A percentile compares a stretch with the other conserved stretches of the same genome.
These are phyloP conservation scores for mouse (Mus musculus) DNA, from an alignment of 2,113 vertebrate species.

Conservation along the genomic window DNA sequence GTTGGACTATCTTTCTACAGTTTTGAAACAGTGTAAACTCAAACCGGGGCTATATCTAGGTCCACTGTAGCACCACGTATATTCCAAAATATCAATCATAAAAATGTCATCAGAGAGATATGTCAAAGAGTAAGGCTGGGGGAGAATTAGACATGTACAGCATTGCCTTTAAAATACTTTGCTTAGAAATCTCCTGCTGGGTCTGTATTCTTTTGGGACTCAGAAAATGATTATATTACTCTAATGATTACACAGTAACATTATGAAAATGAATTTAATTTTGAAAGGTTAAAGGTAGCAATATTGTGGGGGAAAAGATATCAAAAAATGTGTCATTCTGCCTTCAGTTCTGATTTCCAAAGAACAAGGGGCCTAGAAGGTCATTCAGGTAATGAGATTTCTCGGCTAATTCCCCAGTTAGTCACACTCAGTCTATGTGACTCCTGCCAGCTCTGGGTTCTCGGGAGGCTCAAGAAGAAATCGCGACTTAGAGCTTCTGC, in stretches of 20 bases:
- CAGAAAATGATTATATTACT: slow-evolving; percentile 57
- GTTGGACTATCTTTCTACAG: neutral
- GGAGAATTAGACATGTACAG: neutral
- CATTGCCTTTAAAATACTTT: slow-evolving; percentile 3
- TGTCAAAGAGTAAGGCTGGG: neutral
- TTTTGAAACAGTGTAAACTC: neutral
- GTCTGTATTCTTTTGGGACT: slow-evolving; percentile 50
- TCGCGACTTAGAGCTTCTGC: neutral
- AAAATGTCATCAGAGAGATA: neutral
- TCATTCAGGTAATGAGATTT: slow-evolving; percentile 67
- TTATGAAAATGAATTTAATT: slow-evolving; percentile 75
- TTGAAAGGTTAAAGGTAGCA: slow-evolving; percentile 59
- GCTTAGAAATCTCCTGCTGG: neutral
- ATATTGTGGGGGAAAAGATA: neutral
- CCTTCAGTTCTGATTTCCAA: slow-evolving; percentile 68
- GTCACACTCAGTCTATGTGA: neutral
- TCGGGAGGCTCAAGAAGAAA: neutral
- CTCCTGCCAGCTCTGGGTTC: neutral
- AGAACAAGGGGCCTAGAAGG: slow-evolving; percentile 43
- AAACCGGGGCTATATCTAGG: neutral
- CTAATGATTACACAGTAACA: slow-evolving; percentile 51
- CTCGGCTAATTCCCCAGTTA: slow-evolving; percentile 51
- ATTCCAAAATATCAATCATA: neutral
- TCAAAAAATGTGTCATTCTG: slow-evolving; percentile 51
- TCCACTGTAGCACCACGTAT: neutral